These are phyloP conservation scores for Dendrolimus punctatus DNA, from an alignment of 1,140 invertebrate species.

Conservation along the genomic window DNA sequence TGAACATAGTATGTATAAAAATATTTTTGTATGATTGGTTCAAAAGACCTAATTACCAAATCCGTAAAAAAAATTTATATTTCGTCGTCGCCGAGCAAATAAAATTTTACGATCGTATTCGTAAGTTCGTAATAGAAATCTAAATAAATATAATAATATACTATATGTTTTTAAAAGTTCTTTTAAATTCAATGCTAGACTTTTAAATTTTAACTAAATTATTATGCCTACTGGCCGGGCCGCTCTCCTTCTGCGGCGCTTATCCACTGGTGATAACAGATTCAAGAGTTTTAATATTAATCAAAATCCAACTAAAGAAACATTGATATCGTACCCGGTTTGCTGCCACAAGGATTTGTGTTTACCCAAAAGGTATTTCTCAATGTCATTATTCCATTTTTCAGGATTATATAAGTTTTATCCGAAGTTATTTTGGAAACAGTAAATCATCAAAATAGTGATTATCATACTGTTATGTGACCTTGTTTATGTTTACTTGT, in stretches of 20 bases:
- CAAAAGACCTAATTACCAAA: no score
- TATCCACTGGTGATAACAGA: slow-evolving; percentile 58
- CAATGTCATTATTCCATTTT: no score
- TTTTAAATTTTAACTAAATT: slow-evolving; percentile 10
- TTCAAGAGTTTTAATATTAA: slow-evolving; percentile 56
- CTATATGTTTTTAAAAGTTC: no score
- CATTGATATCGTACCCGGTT: slow-evolving; percentile 31
- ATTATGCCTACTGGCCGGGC: slow-evolving; percentile 65
- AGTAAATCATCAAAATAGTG: slow-evolving; percentile 2
- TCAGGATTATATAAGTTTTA: background rate
- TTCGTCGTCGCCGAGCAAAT: no score
- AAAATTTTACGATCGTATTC: no score
- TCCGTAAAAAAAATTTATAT: no score
- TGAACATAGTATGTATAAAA: no score
- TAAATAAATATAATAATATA: no score
- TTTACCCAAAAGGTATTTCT: slow-evolving; percentile 44
- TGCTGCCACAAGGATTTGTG: slow-evolving; percentile 47
- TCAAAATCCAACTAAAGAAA: slow-evolving; percentile 45
- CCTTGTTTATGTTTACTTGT: slow-evolving; percentile 38
- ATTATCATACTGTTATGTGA: slow-evolving; percentile 11
- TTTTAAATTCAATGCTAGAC: no score
- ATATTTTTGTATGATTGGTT: no score
- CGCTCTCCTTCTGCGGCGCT: slow-evolving; percentile 51
- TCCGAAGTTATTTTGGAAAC: background rate
- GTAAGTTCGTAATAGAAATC: no score